Conservation (phyloP, 2,888 invertebrate species). For the Xestia ashworthii region DNA sequence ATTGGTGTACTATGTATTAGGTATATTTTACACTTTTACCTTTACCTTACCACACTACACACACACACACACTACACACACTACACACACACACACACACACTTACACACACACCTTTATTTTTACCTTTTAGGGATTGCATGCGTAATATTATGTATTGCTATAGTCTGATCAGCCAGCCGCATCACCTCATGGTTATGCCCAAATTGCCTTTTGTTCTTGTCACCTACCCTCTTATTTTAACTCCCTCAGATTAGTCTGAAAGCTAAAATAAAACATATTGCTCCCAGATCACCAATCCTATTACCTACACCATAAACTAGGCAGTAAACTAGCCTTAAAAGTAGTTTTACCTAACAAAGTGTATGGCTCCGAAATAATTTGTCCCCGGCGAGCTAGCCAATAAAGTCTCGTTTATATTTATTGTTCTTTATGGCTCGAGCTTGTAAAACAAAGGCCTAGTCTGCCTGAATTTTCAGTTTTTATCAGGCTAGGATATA, state of each 20-base stretch:
- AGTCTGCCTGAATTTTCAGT: conserved; percentile 22
- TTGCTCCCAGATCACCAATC: conserved; percentile 55
- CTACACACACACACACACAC: too few relatives aligned
- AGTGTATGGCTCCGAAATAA: conserved; percentile 54
- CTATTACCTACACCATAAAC: conserved; percentile 43
- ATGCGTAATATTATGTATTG: too few relatives aligned
- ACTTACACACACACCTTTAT: too few relatives aligned
- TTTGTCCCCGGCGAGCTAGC: conserved; percentile 53
- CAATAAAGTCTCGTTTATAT: conserved; percentile 61
- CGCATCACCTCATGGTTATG: too few relatives aligned
- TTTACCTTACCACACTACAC: too few relatives aligned
- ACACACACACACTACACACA: too few relatives aligned
- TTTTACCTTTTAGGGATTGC: too few relatives aligned
- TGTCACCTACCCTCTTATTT: not conserved
- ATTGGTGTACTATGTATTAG: too few relatives aligned
- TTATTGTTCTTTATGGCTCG: conserved; percentile 56
- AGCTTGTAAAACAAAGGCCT: conserved; percentile 41
- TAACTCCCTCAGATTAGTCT: conserved; percentile 4
- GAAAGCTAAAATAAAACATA: conserved; percentile 29
- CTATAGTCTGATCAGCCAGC: too few relatives aligned
- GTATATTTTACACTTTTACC: too few relatives aligned
- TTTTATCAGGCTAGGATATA: not conserved
- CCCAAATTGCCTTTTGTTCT: not conserved
- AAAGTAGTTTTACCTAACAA: conserved; percentile 60
- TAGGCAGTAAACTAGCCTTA: conserved; percentile 46